Percentiles rank a stretch among this genome's conserved stretches.
phyloP scores from a whole-genome alignment of 1,140 invertebrate genomes.

The Ceratoteleas bidentatus region DNA sequence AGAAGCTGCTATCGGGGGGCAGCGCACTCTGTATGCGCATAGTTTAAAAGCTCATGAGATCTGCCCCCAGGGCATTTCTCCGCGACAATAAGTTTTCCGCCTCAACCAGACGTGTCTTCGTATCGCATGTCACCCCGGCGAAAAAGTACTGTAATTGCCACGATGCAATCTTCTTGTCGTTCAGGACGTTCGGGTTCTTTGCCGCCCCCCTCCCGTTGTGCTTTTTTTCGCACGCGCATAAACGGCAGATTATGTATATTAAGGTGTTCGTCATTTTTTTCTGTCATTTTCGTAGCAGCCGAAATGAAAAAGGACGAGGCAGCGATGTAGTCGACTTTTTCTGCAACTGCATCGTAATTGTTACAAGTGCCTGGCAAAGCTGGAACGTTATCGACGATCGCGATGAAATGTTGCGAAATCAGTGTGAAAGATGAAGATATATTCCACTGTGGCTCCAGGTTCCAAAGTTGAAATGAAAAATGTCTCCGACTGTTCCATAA shows the following conservation, averaged over 20 bases:
- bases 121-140: slow-evolving; percentile 23
- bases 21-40: slow-evolving; percentile 50
- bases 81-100: slow-evolving; percentile 60
- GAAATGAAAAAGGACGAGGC: background rate
- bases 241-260: slow-evolving; percentile 29
- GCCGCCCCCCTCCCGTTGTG: slow-evolving; percentile 6
- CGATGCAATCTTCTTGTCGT: slow-evolving; percentile 48
- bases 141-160: slow-evolving; percentile 48
- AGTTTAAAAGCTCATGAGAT: slow-evolving; percentile 41
- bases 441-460: slow-evolving; percentile 11
- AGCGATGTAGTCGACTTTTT: background rate
- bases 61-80: slow-evolving; percentile 33
- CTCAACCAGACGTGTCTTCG: slow-evolving; percentile 51
- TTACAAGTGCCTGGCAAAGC: background rate
- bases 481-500: slow-evolving; percentile 10
- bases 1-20: slow-evolving; percentile 41
- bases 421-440: slow-evolving; percentile 27
- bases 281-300: slow-evolving; percentile 16
- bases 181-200: slow-evolving; percentile 3
- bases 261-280: slow-evolving; percentile 19
- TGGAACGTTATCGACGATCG: background rate
- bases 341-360: background rate
- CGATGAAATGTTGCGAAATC: slow-evolving; percentile 22
- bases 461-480: slow-evolving; percentile 19
- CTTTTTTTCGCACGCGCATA: slow-evolving; percentile 17